These are phyloP conservation scores for Sebastes steindachneri DNA, from an alignment of 2,797 vertebrate genomes.

Conservation along the genomic window DNA sequence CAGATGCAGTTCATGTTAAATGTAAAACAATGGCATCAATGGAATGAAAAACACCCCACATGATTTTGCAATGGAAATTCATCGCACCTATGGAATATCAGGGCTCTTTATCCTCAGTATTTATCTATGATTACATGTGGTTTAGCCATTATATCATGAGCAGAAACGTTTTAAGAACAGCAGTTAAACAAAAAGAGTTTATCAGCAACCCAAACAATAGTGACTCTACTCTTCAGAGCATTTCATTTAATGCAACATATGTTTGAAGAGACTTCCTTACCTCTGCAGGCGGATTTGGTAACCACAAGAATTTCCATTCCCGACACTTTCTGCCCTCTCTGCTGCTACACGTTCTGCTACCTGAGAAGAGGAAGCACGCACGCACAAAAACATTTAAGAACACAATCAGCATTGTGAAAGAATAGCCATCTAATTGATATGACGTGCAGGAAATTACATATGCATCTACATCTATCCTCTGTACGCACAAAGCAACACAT, in stretches of 20 bases:
- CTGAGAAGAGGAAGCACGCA: slow-evolving; percentile 68
- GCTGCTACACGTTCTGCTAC: slow-evolving; percentile 96
- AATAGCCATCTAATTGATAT: neutral
- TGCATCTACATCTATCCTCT: neutral
- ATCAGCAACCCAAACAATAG: neutral
- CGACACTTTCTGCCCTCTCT: slow-evolving; percentile 92
- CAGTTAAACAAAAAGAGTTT: neutral
- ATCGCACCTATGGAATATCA: neutral
- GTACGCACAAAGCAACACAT: neutral
- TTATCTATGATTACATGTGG: neutral
- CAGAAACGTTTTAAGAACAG: neutral
- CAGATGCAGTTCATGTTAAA: neutral
- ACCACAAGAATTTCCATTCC: slow-evolving; percentile 92
- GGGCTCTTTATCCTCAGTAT: neutral
- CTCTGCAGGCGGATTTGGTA: slow-evolving; percentile 98
- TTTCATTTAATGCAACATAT: neutral
- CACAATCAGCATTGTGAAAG: neutral
- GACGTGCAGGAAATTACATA: neutral
- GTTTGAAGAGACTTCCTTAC: slow-evolving; percentile 71
- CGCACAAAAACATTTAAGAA: neutral
- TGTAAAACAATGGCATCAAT: neutral
- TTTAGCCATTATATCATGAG: neutral
- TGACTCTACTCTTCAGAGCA: neutral
- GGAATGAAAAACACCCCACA: neutral
- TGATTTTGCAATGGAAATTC: neutral